A percentile compares a stretch with the other conserved stretches of the same genome.
phyloP scores from a whole-genome alignment of 2,888 invertebrate genomes.

The Crocallis elinguaria region DNA sequence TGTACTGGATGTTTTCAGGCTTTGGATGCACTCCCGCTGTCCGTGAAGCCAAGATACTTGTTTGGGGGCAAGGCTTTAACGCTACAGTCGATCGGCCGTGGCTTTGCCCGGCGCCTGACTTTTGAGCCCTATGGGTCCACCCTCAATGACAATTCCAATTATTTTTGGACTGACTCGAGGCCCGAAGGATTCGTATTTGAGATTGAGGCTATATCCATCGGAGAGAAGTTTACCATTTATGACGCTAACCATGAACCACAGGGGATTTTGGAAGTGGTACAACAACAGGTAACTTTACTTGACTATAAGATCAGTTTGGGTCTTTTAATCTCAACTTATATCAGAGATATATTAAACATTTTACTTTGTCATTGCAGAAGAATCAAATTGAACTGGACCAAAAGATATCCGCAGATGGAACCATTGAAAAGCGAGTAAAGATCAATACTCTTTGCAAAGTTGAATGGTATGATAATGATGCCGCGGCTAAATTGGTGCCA shows the following conservation, averaged over 20 bases:
- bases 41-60: conserved; percentile 83
- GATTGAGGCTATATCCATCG: conserved; percentile 87
- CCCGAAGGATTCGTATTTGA: conserved; percentile 90
- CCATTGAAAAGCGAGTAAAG: conserved; percentile 86
- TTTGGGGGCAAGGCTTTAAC: conserved; percentile 88
- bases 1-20: conserved; percentile 67
- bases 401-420: conserved; percentile 68
- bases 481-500: conserved; percentile 84
- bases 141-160: conserved; percentile 88
- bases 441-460: conserved; percentile 87
- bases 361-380: conserved; percentile 59
- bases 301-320: background rate
- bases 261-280: conserved; percentile 87
- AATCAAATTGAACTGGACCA: conserved; percentile 79
- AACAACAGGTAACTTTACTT: conserved; percentile 83
- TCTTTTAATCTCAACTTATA: background rate
- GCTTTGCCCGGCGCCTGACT: conserved; percentile 89
- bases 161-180: conserved; percentile 91
- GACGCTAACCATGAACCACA: conserved; percentile 88
- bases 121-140: conserved; percentile 87
- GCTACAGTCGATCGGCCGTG: conserved; percentile 88
- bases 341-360: background rate
- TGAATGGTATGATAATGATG: conserved; percentile 87
- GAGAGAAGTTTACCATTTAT: conserved; percentile 89
- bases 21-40: conserved; percentile 72